phyloP scores from a whole-genome alignment of 2,888 invertebrate genomes.

The Phytoseiulus persimilis region DNA sequence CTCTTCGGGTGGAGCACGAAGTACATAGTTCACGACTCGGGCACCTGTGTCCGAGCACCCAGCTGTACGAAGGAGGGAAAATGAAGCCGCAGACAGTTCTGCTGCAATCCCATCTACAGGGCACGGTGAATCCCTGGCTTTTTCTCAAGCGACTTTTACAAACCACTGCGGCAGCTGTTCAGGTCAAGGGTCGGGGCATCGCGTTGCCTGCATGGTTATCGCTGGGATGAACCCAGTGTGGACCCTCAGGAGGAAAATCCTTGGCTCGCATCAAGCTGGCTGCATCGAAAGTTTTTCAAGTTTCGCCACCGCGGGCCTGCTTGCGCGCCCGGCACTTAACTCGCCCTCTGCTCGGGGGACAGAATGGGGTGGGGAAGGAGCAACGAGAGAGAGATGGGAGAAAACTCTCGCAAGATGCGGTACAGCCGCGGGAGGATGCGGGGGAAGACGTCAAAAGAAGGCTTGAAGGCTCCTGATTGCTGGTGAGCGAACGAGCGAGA shows the following conservation, averaged over 20 bases:
- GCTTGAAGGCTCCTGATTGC: neutral
- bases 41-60: no score
- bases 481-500: constrained; percentile 7
- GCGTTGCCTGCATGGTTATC: neutral
- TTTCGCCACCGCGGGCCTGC: neutral
- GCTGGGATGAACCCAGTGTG: neutral
- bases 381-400: neutral
- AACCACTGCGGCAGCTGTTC: no score
- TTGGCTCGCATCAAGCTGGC: neutral
- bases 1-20: no score
- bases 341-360: neutral
- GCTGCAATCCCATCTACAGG: no score
- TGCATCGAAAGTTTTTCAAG: neutral
- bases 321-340: neutral
- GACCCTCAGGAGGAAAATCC: neutral
- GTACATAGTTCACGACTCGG: no score
- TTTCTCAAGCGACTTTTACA: no score
- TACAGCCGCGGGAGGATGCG: neutral
- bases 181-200: no score
- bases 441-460: neutral
- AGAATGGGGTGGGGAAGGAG: neutral
- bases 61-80: no score
- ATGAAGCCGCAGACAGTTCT: no score
- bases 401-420: neutral
- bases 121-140: no score